A percentile compares a stretch with the other conserved stretches of the same genome.
Conservation (phyloP, 2,113 vertebrate species). For the Siniperca knerii region DNA sequence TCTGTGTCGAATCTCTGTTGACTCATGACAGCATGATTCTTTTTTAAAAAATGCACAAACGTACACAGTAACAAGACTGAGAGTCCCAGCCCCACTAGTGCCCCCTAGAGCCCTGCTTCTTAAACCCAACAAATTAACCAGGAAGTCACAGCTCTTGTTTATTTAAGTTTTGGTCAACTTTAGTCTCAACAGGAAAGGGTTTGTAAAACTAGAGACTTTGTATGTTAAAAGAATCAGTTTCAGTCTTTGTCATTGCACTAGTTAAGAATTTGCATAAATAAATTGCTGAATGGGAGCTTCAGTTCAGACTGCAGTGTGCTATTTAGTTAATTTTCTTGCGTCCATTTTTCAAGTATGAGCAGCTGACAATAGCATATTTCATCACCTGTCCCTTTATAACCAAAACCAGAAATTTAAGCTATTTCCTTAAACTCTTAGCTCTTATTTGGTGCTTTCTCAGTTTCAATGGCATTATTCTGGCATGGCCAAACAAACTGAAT, state of each 20-base stretch:
- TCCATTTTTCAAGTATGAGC: neutral
- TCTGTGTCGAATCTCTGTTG: conserved; percentile 2
- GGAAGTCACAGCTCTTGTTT: neutral
- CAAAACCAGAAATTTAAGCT: neutral
- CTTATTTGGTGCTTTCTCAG: neutral
- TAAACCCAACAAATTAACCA: neutral
- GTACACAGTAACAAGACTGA: neutral
- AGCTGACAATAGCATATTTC: neutral
- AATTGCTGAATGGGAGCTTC: neutral
- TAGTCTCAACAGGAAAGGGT: neutral
- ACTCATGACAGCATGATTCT: neutral
- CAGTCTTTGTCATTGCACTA: neutral
- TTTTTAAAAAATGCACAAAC: neutral
- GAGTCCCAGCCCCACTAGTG: neutral
- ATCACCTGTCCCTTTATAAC: neutral
- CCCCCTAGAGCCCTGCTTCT: neutral
- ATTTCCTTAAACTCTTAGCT: neutral
- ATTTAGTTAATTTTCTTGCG: neutral
- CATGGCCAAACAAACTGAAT: neutral
- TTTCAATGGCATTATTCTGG: neutral
- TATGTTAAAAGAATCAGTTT: neutral
- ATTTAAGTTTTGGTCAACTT: neutral
- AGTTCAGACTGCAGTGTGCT: neutral
- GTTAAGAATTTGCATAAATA: neutral
- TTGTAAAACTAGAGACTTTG: neutral